Base-by-base conservation (phyloP, 2,888 invertebrate species). In the Dryocosmus kuriphilus region DNA sequence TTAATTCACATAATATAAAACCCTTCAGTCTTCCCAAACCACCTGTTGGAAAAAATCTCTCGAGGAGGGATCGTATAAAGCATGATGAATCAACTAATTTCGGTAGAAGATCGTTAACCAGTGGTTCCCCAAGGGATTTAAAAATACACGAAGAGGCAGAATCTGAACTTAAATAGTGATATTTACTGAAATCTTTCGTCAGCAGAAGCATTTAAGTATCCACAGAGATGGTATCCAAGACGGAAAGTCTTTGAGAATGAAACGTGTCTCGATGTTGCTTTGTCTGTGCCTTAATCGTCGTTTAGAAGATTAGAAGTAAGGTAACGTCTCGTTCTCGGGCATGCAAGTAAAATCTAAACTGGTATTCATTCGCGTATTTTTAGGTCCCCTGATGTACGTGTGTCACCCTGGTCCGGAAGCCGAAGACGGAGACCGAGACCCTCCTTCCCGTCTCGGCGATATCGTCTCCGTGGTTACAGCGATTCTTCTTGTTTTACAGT, bases 391-490 rank as follows among this genome's bases (percentile, higher is more conserved):
- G 57, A 24, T 78, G 74, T 65, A 74, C 60, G 78, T 65, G 46
- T 75, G 78, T 78, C 74, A 75, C 78, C 35, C 27, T 46, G 74
- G 75, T 62, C 77, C 78, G 77, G 75, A 73, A 76, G 75, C 76
- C 75, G 57, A 55, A 46, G 71, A 60, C 63, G 75, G 63, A 76
- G 75, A 71, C 75, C 41, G 63, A 41, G 71, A 38, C 63, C 62
- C 76, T 76, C 63, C 65, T 76, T 76, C 76, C 76, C 65, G 76
- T 76, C 76, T 63, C 32, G 55, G 32, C 51, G 46, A 55, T 46
- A 24, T 62, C 62, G 38, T 60, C 41, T 27, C 27, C 30, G 67
- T 46, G 67, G 46, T 41, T 67, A 67, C 41, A 67, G 38, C 51
- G 46, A 51, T 71, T 55, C 51, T 71, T 71, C 71, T 71, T 55